Evolutionary conservation across 2,888 invertebrate genomes (phyloP).

Genomic region (Lissocephala sabroskyi): DNA sequence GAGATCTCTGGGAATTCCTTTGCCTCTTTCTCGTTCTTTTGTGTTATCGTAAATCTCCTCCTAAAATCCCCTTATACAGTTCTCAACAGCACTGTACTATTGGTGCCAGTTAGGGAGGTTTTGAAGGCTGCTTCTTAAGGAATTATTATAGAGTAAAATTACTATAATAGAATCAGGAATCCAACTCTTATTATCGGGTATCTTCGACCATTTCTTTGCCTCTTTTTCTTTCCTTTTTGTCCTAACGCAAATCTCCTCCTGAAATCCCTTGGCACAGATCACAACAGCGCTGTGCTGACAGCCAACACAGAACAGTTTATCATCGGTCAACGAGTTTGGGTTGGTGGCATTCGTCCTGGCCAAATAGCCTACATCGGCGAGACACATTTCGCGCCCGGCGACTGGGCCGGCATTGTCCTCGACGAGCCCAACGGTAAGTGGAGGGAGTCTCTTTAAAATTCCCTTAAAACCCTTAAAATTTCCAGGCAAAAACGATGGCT

Average conservation of each 20-base stretch:
- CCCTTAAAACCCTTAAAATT: background rate
- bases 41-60: too few relatives aligned
- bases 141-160: too few relatives aligned
- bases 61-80: too few relatives aligned
- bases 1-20: too few relatives aligned
- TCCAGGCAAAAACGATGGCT: constrained; percentile 96
- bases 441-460: background rate
- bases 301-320: constrained; percentile 96
- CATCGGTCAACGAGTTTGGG: constrained; percentile 95
- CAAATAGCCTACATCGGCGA: constrained; percentile 90
- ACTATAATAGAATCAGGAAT: too few relatives aligned
- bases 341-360: constrained; percentile 92
- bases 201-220: too few relatives aligned
- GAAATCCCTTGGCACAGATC: constrained; percentile 74
- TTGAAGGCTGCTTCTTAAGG: too few relatives aligned
- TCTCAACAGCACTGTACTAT: too few relatives aligned
- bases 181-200: too few relatives aligned
- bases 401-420: constrained; percentile 98
- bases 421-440: constrained; percentile 89
- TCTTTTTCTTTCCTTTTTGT: too few relatives aligned
- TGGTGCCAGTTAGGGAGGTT: too few relatives aligned
- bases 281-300: constrained; percentile 88
- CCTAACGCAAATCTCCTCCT: background rate
- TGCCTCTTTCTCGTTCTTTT: too few relatives aligned
- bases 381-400: constrained; percentile 97